Evolutionary conservation across 1,140 invertebrate species (phyloP).

Genomic region (Frieseomelitta varia): DNA sequence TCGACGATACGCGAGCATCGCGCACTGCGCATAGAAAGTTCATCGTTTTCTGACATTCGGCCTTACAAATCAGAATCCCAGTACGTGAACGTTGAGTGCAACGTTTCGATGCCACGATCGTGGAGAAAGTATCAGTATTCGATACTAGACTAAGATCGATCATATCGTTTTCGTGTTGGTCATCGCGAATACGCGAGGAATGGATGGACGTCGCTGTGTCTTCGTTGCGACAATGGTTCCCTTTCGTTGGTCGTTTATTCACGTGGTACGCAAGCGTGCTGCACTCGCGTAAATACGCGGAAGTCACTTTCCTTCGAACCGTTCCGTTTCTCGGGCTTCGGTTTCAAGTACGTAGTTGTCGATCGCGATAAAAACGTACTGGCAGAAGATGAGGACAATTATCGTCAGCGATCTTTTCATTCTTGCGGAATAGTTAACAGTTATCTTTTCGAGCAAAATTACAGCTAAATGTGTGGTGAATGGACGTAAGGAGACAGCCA

Average conservation of each 20-base stretch:
- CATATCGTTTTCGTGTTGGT: not conserved
- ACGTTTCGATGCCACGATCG: not conserved
- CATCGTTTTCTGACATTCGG: not conserved
- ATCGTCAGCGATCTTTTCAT: slow-evolving; percentile 15
- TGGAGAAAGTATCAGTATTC: not conserved
- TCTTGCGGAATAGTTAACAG: not conserved
- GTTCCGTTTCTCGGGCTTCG: slow-evolving; percentile 17
- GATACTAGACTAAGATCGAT: not conserved
- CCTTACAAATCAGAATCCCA: not conserved
- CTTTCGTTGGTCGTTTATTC: slow-evolving; percentile 38
- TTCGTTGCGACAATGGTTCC: slow-evolving; percentile 39
- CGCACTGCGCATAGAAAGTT: not conserved
- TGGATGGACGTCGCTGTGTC: not conserved
- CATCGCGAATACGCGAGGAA: not conserved
- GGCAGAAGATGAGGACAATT: not conserved
- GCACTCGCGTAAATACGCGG: slow-evolving; percentile 40
- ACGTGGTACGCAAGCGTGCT: slow-evolving; percentile 10
- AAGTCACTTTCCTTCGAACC: slow-evolving; percentile 62
- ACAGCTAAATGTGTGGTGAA: not conserved
- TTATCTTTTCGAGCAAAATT: not conserved
- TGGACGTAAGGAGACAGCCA: not conserved
- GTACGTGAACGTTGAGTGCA: not conserved
- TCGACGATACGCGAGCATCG: not conserved
- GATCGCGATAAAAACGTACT: slow-evolving; percentile 9
- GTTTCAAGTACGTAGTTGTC: slow-evolving; percentile 15